Conservation (phyloP, 1,140 invertebrate species). For the Pachypeltis micranthus region DNA sequence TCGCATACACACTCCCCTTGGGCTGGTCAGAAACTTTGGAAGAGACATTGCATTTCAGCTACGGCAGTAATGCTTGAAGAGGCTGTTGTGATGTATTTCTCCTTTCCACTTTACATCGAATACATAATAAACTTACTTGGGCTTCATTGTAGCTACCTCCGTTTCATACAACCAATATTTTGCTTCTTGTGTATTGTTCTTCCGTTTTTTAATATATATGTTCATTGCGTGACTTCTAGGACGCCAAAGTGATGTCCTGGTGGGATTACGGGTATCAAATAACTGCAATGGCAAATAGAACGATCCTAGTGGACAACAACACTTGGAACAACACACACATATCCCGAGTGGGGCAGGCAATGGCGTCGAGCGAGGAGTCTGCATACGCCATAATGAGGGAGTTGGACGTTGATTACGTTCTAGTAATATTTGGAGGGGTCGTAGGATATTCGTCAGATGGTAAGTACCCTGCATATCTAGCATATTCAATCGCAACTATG, state of each 20-base stretch:
- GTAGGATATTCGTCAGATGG: constrained; percentile 98
- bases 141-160: no score
- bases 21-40: no score
- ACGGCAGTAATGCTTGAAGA: no score
- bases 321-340: constrained; percentile 99
- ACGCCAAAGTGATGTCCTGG: constrained; percentile 97
- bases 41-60: no score
- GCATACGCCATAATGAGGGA: constrained; percentile 97
- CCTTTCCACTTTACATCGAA: no score
- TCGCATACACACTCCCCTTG: no score
- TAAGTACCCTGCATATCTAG: no score
- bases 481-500: no score
- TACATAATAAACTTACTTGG: no score
- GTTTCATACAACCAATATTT: not conserved
- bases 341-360: constrained; percentile 89
- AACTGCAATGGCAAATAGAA: constrained; percentile 96
- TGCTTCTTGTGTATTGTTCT: not conserved
- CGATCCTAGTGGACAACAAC: constrained; percentile 97
- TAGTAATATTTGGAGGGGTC: constrained; percentile 95
- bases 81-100: no score
- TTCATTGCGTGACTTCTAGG: constrained; percentile 38
- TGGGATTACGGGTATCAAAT: constrained; percentile 99
- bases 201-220: not conserved
- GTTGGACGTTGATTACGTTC: constrained; percentile 92
- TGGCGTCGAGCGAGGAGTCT: constrained; percentile 91